Base-by-base conservation (phyloP, 2,888 invertebrate species). In the Aromia moschata region DNA sequence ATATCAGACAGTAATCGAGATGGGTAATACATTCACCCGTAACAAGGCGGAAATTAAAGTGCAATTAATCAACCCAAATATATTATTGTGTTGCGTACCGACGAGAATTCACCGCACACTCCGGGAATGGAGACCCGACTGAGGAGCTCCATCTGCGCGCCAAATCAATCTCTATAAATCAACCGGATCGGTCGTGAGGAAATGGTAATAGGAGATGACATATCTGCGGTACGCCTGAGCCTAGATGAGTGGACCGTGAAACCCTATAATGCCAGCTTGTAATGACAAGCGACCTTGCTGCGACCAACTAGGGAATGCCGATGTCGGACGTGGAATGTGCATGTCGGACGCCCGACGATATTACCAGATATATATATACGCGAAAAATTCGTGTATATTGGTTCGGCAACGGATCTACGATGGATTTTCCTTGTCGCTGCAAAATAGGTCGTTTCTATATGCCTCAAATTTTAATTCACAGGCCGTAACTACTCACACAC, bases 161-260 rank as follows among this genome's bases (percentile, higher is more conserved):
- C 47, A 41, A 57, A 62, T 62, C 65, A 58, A 57, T 65, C 60
- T 61, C 59, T 53, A 63, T 65, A 60, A 65, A 65, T 65, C 63
- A 65, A 10, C 60, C 38, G 18, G 16, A 30, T 14, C 45, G 45
- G 45, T 36, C 47, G 20, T 31, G 47, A 56, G 47, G 47, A 36
- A 36, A 36, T 20, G 12, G 36, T 18, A 47, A 47, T 47, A 18
- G 2, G 47, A 47, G 37, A 37, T 36, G 47, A 47, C 47, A 47
- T 36, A n/a, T 36, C 5, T 36, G 36, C 12, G 36, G 36, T 9
- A 15, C 18, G 10, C 36, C 43, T 12, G 25, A 20, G 43, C 14
- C 14, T 25, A 5, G 11, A 43, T 25, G 20, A 43, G 43, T 43
- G 43, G 25, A 12, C 25, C 14, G 12, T 25, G 43, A 43, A 20